A percentile compares a stretch with the other conserved stretches of the same genome.
Conservation (phyloP, 2,888 invertebrate species). For the Ephialtes manifestator region DNA sequence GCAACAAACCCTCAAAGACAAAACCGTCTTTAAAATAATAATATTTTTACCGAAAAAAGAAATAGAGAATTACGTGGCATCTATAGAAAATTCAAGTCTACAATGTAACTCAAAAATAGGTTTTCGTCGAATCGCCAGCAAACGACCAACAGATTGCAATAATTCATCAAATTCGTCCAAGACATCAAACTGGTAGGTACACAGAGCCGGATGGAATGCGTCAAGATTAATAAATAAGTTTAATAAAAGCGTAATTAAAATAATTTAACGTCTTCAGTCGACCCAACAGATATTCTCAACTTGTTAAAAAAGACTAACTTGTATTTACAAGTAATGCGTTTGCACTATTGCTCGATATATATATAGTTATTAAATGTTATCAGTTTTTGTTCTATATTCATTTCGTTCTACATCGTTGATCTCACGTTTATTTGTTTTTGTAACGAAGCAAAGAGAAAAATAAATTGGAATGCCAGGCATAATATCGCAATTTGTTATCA, state of each 20-base stretch:
- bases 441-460: neutral
- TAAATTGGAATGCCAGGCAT: too few relatives aligned
- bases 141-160: slow-evolving; percentile 1
- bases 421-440: neutral
- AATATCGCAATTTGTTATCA: neutral
- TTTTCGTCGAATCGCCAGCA: slow-evolving; percentile 33
- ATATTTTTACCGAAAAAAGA: slow-evolving; percentile 1
- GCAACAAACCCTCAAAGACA: neutral
- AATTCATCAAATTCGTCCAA: slow-evolving; percentile 19
- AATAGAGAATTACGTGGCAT: neutral
- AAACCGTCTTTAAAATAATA: too few relatives aligned
- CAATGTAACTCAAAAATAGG: neutral
- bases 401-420: slow-evolving; percentile 29
- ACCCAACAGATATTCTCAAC: slow-evolving; percentile 48
- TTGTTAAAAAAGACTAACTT: slow-evolving; percentile 32
- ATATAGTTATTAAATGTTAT: slow-evolving; percentile 12
- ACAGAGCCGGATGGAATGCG: slow-evolving; percentile 59
- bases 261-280: slow-evolving; percentile 67
- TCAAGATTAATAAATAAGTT: slow-evolving; percentile 63
- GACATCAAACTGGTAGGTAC: slow-evolving; percentile 14
- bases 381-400: neutral
- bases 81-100: neutral
- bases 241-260: slow-evolving; percentile 58
- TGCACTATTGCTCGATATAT: slow-evolving; percentile 15
- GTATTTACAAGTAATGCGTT: slow-evolving; percentile 59